Evolutionary conservation across 2,888 invertebrate genomes (phyloP).

Genomic region (Hymenopus coronatus): DNA sequence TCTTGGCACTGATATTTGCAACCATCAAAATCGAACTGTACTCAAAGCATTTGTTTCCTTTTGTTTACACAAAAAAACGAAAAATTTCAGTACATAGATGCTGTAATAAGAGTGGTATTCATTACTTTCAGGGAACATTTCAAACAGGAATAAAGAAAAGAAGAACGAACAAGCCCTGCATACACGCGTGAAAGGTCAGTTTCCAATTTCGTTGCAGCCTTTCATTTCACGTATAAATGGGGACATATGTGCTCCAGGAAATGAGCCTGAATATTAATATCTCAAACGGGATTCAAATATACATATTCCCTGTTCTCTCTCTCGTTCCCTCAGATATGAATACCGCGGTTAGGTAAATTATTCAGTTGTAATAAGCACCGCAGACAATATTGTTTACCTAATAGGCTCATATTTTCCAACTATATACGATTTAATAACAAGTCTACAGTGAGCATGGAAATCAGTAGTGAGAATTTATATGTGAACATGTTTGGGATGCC

Average conservation of each 20-base stretch:
- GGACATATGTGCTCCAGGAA: not conserved
- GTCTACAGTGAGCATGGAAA: not conserved
- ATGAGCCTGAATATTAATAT: not conserved
- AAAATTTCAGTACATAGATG: too few species aligned
- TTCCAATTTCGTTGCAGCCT: not conserved
- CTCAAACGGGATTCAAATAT: not conserved
- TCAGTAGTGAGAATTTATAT: too few species aligned
- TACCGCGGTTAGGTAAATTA: not conserved
- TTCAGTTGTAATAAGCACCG: not conserved
- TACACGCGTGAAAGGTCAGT: not conserved
- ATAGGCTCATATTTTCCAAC: not conserved
- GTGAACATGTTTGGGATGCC: too few species aligned
- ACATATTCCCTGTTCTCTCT: not conserved
- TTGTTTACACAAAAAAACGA: too few species aligned
- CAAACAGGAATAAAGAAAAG: too few species aligned
- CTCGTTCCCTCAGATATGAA: not conserved
- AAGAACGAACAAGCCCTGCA: too few species aligned
- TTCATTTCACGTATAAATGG: not conserved
- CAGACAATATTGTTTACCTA: not conserved
- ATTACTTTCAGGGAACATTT: too few species aligned
- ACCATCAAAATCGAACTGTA: too few species aligned
- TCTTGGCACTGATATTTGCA: too few species aligned
- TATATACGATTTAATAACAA: not conserved
- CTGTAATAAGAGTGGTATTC: too few species aligned
- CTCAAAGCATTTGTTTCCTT: too few species aligned